Conservation (phyloP, 2,113 vertebrate species). For the Platanista minor region DNA sequence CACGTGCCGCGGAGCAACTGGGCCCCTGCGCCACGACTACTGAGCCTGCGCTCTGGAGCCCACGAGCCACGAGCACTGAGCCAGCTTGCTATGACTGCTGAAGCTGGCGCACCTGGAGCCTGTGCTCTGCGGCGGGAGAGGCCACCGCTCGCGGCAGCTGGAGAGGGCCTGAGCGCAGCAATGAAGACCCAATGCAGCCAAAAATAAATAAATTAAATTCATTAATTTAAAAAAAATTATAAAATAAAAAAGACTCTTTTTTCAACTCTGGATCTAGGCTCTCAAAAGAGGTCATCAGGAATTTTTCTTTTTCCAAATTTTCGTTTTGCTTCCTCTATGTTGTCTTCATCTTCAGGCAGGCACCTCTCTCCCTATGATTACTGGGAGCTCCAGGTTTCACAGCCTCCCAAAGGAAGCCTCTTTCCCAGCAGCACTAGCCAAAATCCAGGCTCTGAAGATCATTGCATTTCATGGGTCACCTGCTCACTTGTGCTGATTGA, state of each 20-base stretch:
- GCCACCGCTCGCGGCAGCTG: too few species aligned
- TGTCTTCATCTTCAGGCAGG: neutral
- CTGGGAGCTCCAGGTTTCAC: neutral
- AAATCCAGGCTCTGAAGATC: neutral
- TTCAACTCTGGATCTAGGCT: neutral
- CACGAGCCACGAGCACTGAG: too few species aligned
- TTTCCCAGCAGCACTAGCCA: neutral
- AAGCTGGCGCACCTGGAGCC: too few species aligned
- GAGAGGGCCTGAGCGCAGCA: too few species aligned
- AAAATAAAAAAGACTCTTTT: neutral
- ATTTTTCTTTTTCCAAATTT: neutral
- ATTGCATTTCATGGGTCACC: neutral
- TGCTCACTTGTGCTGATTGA: neutral
- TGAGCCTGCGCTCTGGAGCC: too few species aligned
- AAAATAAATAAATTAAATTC: too few species aligned
- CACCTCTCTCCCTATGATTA: neutral
- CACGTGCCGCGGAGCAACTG: too few species aligned
- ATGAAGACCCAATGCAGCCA: too few species aligned
- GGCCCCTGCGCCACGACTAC: too few species aligned
- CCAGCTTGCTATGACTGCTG: too few species aligned
- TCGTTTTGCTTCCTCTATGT: neutral
- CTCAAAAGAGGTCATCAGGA: neutral
- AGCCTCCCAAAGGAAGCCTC: neutral
- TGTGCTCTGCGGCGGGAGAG: too few species aligned
- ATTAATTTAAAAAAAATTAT: too few species aligned